Conservation (phyloP, 2,888 invertebrate species). For the Drosophila percnosoma region DNA sequence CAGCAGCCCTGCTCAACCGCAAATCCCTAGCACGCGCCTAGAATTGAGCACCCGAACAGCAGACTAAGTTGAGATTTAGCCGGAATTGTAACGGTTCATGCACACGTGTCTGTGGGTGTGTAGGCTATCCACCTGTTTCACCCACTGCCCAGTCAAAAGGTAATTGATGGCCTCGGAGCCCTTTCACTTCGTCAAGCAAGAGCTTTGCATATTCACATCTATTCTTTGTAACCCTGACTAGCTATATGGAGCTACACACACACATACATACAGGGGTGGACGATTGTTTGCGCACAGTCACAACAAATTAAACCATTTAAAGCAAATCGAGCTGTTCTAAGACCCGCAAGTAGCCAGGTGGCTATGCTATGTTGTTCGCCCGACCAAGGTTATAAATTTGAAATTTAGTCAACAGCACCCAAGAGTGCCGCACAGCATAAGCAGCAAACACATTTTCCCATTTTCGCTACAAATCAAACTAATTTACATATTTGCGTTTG, state of each 20-base stretch:
- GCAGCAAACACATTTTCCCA: not conserved
- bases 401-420: conserved; percentile 61
- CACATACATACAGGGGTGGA: not conserved
- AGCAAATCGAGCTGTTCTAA: conserved; percentile 57
- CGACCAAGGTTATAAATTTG: conserved; percentile 70
- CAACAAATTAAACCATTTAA: conserved; percentile 53
- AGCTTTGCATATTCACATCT: conserved; percentile 4
- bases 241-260: not conserved
- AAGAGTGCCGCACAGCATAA: conserved; percentile 7
- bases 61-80: conserved; percentile 4
- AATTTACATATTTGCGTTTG: conserved; percentile 68
- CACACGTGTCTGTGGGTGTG: not conserved
- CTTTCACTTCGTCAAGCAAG: conserved; percentile 9
- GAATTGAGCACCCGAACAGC: conserved; percentile 10
- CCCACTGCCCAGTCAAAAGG: conserved; percentile 23
- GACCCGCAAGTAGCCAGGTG: conserved; percentile 25
- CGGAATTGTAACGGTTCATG: conserved; percentile 6
- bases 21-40: conserved; percentile 70
- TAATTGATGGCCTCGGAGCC: conserved; percentile 15
- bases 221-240: conserved; percentile 4
- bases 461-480: conserved; percentile 43
- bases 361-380: conserved; percentile 12
- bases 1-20: conserved; percentile 40
- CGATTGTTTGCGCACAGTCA: conserved; percentile 30
- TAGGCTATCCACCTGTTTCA: conserved; percentile 20